Base-by-base conservation (phyloP, 2,888 invertebrate genomes). In the Meteorus colon region DNA sequence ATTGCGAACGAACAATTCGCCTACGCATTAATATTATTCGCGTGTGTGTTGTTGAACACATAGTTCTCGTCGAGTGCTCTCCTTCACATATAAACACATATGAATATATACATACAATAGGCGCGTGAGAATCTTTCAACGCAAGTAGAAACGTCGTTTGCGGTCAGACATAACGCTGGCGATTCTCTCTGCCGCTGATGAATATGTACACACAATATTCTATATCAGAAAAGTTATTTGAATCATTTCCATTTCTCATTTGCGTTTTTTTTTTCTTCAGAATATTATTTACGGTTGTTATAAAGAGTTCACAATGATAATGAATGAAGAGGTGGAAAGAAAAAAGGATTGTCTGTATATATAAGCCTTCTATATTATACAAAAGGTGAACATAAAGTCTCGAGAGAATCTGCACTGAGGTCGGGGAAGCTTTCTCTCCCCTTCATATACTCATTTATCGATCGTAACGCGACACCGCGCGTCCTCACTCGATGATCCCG, bases 361-460 rank as follows among this genome's bases (percentile, higher is more conserved):
- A 65, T 65, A 65, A 16, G 24, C 55, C 19, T 55, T 24, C 55
- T 55, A 19, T 55, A 19, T 55, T 55, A 55, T 55, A 55, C 55
- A 55, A 65, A 59, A 66, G 29, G 59, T 67, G 37, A 55, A 55
- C 66, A 66, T 66, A 73, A 73, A 73, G 65, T 67, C 55, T 34
- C 27, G 16, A 29, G 41, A 71, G 41, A 59, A 55, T 73, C 41
- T 66, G 62, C 41, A 37, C 68, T 31, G 63, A 69, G 45, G 74
- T 75, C 69, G 74, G 70, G 51, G 55, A 65, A 70, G 70, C 69
- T 70, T 70, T 77, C 63, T 72, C 66, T 60, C 60, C 34, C 59
- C 75, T 34, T 67, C 67, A 65, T 78, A 63, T 62, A 76, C 76
- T 77, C 75, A 77, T 80, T 81, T 77, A 81, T 80, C 77, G 79